These are phyloP conservation scores for Tetragnatha versicolor DNA, from an alignment of 1,140 invertebrate genomes.

Conservation along the genomic window DNA sequence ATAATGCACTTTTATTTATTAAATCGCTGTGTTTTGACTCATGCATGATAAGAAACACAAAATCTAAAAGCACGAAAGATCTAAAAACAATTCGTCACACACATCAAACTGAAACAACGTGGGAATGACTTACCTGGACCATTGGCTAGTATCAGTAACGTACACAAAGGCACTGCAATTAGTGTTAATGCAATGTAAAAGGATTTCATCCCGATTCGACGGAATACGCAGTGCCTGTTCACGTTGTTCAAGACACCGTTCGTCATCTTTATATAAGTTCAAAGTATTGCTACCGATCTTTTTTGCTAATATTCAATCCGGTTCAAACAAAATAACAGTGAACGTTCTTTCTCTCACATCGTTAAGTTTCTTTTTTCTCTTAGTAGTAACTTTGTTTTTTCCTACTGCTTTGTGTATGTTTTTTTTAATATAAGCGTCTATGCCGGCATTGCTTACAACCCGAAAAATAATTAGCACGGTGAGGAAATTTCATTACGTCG, in stretches of 20 bases:
- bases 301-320: neutral
- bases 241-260: neutral
- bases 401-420: too few species aligned
- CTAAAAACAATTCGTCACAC: neutral
- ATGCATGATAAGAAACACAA: too few species aligned
- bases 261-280: neutral
- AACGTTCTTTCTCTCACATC: too few species aligned
- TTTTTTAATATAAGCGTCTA: too few species aligned
- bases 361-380: too few species aligned
- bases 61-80: neutral
- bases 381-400: too few species aligned
- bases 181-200: conserved; percentile 22
- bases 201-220: neutral
- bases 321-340: neutral
- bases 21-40: neutral
- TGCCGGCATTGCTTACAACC: too few species aligned
- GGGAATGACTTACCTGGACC: conserved; percentile 28
- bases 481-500: too few species aligned
- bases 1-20: neutral
- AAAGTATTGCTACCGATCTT: neutral
- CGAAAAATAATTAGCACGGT: too few species aligned
- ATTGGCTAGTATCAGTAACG: conserved; percentile 13
- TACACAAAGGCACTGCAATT: conserved; percentile 30
- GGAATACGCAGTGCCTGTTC: neutral
- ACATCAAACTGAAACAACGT: neutral